Conservation (phyloP, 2,888 invertebrate genomes). For the Lagria hirta region DNA sequence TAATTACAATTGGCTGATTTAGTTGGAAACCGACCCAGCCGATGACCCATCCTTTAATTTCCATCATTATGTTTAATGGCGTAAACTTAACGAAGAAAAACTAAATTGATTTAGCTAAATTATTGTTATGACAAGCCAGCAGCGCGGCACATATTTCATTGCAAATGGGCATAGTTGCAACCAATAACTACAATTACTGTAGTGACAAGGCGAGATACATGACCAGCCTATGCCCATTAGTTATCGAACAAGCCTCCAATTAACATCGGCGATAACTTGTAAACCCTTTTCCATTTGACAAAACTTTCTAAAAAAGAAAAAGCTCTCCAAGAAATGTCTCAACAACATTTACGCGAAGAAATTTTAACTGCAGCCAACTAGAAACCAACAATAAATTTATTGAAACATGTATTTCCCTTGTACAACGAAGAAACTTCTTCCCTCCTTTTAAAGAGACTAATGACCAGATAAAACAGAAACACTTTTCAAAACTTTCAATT, state of each 20-base stretch:
- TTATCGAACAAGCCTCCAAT: slow-evolving; percentile 48
- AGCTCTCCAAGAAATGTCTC: too few relatives aligned
- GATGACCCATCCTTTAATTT: slow-evolving; percentile 52
- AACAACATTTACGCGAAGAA: too few relatives aligned
- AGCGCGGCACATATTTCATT: slow-evolving; percentile 51
- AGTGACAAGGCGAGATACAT: slow-evolving; percentile 53
- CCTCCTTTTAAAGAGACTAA: too few relatives aligned
- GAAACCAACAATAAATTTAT: too few relatives aligned
- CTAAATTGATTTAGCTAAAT: slow-evolving; percentile 53
- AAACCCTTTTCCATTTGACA: slow-evolving; percentile 14
- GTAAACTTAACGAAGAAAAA: slow-evolving; percentile 50
- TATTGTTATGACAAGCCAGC: slow-evolving; percentile 52
- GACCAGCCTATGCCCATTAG: slow-evolving; percentile 47
- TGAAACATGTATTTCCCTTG: too few relatives aligned
- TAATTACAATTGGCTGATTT: slow-evolving; percentile 54
- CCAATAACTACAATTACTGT: slow-evolving; percentile 54
- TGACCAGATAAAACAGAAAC: too few relatives aligned
- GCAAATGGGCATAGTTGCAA: slow-evolving; percentile 53
- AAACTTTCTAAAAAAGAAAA: too few relatives aligned
- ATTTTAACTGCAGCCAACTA: too few relatives aligned
- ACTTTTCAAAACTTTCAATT: too few relatives aligned
- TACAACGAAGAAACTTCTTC: too few relatives aligned
- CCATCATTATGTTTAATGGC: slow-evolving; percentile 53
- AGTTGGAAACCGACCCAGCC: slow-evolving; percentile 47
- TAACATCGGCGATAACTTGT: slow-evolving; percentile 42